Conservation (phyloP, 2,797 vertebrate species). For the Echiichthys vipera region DNA sequence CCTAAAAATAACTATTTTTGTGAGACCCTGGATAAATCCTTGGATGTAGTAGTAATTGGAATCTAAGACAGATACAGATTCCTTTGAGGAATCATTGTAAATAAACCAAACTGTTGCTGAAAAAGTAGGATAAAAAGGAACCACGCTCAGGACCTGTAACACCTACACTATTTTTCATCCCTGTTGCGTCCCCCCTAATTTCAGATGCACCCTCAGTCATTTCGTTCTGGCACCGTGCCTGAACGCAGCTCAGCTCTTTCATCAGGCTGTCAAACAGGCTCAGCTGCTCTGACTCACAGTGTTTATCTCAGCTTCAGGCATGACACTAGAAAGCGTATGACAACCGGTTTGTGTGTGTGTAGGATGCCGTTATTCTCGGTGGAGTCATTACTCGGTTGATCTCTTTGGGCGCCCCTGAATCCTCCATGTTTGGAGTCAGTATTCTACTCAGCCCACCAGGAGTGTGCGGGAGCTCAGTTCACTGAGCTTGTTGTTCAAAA, state of each 20-base stretch:
- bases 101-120: too few species aligned
- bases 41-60: too few species aligned
- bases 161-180: too few species aligned
- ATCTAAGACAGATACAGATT: too few species aligned
- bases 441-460: constrained; percentile 9
- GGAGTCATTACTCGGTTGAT: constrained; percentile 42
- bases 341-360: neutral
- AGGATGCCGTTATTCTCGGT: neutral
- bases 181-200: too few species aligned
- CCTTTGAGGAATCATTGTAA: too few species aligned
- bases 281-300: constrained; percentile 58
- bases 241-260: constrained; percentile 44
- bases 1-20: too few species aligned
- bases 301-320: constrained; percentile 63
- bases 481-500: constrained; percentile 56
- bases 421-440: constrained; percentile 25
- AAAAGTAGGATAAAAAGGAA: too few species aligned
- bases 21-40: too few species aligned
- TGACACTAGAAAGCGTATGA: constrained; percentile 58
- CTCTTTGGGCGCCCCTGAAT: constrained; percentile 8
- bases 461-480: constrained; percentile 23
- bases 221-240: too few species aligned
- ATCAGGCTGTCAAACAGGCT: constrained; percentile 57
- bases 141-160: too few species aligned
- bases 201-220: too few species aligned